Evolutionary conservation across 2,797 vertebrate species (phyloP).

Genomic region (Dromococcyx pavoninus): DNA sequence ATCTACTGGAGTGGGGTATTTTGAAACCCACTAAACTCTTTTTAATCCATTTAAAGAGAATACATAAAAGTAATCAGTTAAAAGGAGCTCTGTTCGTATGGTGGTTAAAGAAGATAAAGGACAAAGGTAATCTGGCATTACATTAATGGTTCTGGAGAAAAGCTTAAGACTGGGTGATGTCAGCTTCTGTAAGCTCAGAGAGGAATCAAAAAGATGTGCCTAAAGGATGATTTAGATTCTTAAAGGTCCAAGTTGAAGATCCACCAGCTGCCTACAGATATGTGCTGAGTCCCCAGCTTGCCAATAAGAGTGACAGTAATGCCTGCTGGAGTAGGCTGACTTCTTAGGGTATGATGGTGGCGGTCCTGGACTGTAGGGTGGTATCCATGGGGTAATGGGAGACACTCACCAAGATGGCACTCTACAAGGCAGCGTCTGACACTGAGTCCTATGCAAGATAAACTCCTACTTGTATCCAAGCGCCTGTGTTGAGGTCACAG

Average conservation of each 20-base stretch:
- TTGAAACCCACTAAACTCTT: not conserved
- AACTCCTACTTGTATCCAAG: not conserved
- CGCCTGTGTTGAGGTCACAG: not conserved
- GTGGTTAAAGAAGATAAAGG: not conserved
- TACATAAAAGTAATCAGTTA: not conserved
- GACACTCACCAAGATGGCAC: not conserved
- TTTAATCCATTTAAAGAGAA: not conserved
- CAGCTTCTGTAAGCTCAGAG: not conserved
- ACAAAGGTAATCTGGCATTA: not conserved
- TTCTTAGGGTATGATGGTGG: not conserved
- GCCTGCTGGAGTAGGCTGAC: not conserved
- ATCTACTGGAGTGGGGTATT: not conserved
- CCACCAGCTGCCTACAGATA: not conserved
- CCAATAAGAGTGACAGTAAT: not conserved
- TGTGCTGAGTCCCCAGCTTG: not conserved
- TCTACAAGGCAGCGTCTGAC: not conserved
- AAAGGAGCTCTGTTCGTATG: not conserved
- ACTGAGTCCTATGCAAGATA: not conserved
- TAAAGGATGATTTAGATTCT: not conserved
- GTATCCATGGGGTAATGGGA: not conserved
- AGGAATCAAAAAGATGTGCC: not conserved
- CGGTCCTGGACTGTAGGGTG: not conserved
- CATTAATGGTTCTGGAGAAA: not conserved
- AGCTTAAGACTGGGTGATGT: not conserved
- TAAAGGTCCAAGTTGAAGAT: not conserved